A percentile compares a stretch with the other conserved stretches of the same genome.
These are phyloP conservation scores for Phyllotreta cruciferae DNA, from an alignment of 2,888 invertebrate genomes.

Conservation along the genomic window DNA sequence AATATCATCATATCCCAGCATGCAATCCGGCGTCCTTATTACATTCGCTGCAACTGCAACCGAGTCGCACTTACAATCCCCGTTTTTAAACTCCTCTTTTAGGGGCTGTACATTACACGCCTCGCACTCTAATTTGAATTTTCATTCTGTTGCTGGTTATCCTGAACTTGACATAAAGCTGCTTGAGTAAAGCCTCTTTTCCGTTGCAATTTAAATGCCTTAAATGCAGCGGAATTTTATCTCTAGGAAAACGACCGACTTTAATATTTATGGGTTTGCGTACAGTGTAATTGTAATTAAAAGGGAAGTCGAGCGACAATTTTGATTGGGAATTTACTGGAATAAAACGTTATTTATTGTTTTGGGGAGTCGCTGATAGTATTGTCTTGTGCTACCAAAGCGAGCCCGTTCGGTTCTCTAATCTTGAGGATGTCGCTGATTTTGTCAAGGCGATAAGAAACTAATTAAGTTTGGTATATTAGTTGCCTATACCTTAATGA, in stretches of 20 bases:
- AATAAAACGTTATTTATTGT: too few relatives aligned
- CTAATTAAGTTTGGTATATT: too few relatives aligned
- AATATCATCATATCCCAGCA: background rate
- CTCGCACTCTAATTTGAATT: slow-evolving; percentile 24
- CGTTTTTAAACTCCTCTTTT: slow-evolving; percentile 10
- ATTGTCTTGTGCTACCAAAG: too few relatives aligned
- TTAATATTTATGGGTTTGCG: background rate
- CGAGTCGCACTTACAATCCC: slow-evolving; percentile 5
- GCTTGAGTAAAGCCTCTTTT: slow-evolving; percentile 24
- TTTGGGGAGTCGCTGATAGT: too few relatives aligned
- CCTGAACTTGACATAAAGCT: slow-evolving; percentile 20
- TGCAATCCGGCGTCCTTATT: slow-evolving; percentile 11
- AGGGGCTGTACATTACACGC: slow-evolving; percentile 18
- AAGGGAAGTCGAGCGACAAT: too few relatives aligned
- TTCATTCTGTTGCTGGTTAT: slow-evolving; percentile 25
- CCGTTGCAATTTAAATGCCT: slow-evolving; percentile 21
- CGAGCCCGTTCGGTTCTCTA: too few relatives aligned
- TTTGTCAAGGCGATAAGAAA: too few relatives aligned
- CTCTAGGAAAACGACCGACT: background rate
- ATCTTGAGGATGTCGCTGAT: too few relatives aligned
- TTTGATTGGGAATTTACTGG: too few relatives aligned
- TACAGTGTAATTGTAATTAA: too few relatives aligned
- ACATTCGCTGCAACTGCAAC: background rate
- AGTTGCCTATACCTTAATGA: too few relatives aligned
- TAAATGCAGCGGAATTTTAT: slow-evolving; percentile 13